Evolutionary conservation across 2,113 vertebrate species (phyloP).

Genomic region (Chaetops frenatus): DNA sequence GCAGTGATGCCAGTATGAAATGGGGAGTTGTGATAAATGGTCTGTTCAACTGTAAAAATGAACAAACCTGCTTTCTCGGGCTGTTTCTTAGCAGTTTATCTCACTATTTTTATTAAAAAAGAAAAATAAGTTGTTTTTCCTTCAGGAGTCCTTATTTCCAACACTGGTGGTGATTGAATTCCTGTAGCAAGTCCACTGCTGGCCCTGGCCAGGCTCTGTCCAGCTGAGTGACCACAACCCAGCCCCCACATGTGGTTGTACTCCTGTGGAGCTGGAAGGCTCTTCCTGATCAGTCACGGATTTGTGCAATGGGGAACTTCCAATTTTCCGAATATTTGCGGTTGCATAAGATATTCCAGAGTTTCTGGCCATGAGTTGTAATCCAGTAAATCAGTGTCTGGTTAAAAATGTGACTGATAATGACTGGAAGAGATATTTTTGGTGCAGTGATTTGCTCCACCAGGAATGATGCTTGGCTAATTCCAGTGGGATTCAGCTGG

Average conservation of each 20-base stretch:
- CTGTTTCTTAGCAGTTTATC: not conserved
- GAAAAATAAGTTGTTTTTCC: not conserved
- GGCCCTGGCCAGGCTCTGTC: not conserved
- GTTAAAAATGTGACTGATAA: not conserved
- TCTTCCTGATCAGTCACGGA: not conserved
- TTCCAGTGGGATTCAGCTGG: not conserved
- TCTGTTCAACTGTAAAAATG: not conserved
- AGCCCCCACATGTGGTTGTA: not conserved
- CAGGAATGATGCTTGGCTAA: not conserved
- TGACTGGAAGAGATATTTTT: not conserved
- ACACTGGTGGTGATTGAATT: fast-evolving
- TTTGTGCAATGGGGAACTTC: not conserved
- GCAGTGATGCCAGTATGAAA: not conserved
- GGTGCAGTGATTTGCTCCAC: not conserved
- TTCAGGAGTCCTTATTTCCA: not conserved
- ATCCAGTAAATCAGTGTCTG: not conserved
- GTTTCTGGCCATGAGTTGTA: not conserved
- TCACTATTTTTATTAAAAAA: slow-evolving; percentile 15
- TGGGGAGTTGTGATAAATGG: fast-evolving
- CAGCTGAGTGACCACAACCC: not conserved
- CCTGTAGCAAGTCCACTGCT: fast-evolving
- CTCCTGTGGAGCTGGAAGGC: not conserved
- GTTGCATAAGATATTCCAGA: not conserved
- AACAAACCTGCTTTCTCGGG: not conserved
- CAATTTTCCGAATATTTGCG: not conserved